Evolutionary conservation across 2,113 vertebrate species (phyloP).

Genomic region (Forbesichthys papilliferus): DNA sequence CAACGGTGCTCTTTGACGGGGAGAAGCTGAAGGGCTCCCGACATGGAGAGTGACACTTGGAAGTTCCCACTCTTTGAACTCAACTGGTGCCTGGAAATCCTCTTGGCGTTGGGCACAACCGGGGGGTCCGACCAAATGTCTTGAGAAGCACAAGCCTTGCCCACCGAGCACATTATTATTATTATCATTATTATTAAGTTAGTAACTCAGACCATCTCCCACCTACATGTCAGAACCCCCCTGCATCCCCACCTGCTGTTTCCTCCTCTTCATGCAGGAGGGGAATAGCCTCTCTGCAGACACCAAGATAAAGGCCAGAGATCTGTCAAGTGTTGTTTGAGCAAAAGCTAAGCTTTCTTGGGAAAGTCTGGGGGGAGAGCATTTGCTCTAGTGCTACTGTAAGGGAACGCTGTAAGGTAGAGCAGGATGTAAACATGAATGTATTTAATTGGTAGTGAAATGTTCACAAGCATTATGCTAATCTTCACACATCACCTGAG

Average conservation of each 20-base stretch:
- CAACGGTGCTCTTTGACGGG: constrained; percentile 89
- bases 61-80: constrained; percentile 91
- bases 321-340: not conserved
- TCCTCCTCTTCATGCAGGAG: too few species aligned
- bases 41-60: constrained; percentile 84
- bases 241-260: too few species aligned
- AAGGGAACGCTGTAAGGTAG: constrained; percentile 3
- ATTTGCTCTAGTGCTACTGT: not conserved
- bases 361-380: not conserved
- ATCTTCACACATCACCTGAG: constrained; percentile 53
- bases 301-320: not conserved
- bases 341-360: not conserved
- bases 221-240: not conserved
- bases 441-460: constrained; percentile 36
- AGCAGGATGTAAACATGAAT: constrained; percentile 11
- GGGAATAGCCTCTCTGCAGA: too few species aligned
- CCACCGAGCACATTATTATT: constrained; percentile 15
- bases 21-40: constrained; percentile 85
- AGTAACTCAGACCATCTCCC: not conserved
- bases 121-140: constrained; percentile 45
- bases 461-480: constrained; percentile 34
- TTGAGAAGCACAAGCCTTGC: constrained; percentile 10
- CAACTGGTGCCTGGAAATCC: constrained; percentile 78
- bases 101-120: constrained; percentile 65
- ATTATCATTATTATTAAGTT: too few species aligned